These are phyloP conservation scores for Ctenosaura bakeri DNA, from an alignment of 2,797 vertebrate species.

Conservation along the genomic window DNA sequence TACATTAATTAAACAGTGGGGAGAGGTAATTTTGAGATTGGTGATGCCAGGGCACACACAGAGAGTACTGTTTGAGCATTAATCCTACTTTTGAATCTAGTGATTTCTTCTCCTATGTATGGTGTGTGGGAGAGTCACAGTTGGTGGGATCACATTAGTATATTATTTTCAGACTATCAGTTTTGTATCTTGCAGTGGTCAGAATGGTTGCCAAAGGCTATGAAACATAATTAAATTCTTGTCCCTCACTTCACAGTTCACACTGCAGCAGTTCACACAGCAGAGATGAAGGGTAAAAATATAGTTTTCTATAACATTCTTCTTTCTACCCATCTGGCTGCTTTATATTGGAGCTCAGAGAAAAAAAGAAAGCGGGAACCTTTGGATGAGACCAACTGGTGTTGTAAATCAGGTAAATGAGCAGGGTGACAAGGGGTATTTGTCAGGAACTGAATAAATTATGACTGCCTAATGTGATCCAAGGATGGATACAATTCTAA, in stretches of 20 bases:
- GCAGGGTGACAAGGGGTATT: accelerated
- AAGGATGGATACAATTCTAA: neutral
- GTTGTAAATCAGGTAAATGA: slow-evolving; percentile 30
- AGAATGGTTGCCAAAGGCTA: slow-evolving; percentile 29
- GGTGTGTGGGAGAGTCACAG: neutral
- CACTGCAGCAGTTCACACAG: slow-evolving; percentile 15
- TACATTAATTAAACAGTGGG: neutral
- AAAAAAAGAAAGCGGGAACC: neutral
- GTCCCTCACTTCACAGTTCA: neutral
- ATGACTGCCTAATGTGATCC: neutral
- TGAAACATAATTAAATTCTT: slow-evolving; percentile 37
- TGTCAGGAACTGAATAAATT: neutral
- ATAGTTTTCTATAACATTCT: neutral
- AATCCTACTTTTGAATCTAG: slow-evolving; percentile 2
- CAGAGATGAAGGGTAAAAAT: slow-evolving; percentile 17
- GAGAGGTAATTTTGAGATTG: neutral
- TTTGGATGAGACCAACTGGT: neutral
- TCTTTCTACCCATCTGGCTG: slow-evolving; percentile 13
- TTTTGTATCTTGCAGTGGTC: slow-evolving; percentile 31
- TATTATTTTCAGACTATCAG: slow-evolving; percentile 48
- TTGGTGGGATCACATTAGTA: slow-evolving; percentile 29
- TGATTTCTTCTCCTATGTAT: slow-evolving; percentile 13
- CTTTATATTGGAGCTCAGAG: slow-evolving; percentile 16
- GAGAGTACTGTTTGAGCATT: neutral
- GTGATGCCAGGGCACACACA: no score